Base-by-base conservation (phyloP, 2,113 vertebrate species). In the Nibea coibor region DNA sequence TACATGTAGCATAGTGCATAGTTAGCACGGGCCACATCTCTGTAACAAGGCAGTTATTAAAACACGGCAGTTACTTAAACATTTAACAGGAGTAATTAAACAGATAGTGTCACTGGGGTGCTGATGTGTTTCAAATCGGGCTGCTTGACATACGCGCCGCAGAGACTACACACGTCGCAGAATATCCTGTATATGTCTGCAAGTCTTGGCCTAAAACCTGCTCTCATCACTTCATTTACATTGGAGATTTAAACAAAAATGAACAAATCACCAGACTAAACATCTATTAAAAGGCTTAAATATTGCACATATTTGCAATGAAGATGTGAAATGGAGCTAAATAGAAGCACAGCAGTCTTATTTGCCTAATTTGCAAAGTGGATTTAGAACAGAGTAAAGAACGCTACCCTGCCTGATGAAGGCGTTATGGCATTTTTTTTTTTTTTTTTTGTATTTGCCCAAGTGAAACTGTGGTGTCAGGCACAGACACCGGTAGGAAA, bases 381-480 rank as follows among this genome's bases (percentile, higher is more conserved):
- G 15, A 45, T 59, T 69, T 50, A 14, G 17, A 47, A n/a, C 1
- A 31, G 65, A 77, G 22, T 17, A 14, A 50, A 16, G 10, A 20
- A 28, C 56, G 28, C 9, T 15, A 56, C 48, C 35, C 24, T 14
- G 20, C 51, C 15, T 8, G 17, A 22, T 42, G 28, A 75, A 57
- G 24, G 59, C 42, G 9, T 22, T 4, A 8, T 50, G 6, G 56
- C 26, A 2, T 26, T 26, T 63, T 51, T 26, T 26, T 26, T 63
- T 51, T 61, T 8, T 31, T 63, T 51, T 61, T 9, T 50, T 10
- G 35, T 48, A 39, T 61, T 75, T 76, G 15, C 26, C 26, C 48
- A 20, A 75, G 43, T 63, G 56, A 81, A 71, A 73, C 26, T 62
- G 24, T 16, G 59, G 28, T 51, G 28, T 68, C 66, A 70, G 73